These are phyloP conservation scores for Dynastes hyllus DNA, from an alignment of 2,888 invertebrate genomes.

Conservation along the genomic window DNA sequence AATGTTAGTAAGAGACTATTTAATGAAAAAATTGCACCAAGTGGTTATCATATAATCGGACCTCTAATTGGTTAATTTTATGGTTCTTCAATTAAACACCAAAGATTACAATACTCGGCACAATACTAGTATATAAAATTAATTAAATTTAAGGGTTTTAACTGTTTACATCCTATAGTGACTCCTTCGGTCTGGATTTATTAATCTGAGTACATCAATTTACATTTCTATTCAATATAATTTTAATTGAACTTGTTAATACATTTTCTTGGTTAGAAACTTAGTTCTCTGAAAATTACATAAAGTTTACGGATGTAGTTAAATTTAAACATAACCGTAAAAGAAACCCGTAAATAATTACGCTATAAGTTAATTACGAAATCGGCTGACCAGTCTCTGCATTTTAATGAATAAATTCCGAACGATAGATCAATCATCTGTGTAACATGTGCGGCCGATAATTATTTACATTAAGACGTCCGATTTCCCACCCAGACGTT, in stretches of 20 bases:
- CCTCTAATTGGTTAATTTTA: too few relatives aligned
- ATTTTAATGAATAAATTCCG: constrained; percentile 52
- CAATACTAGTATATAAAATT: too few relatives aligned
- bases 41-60: too few relatives aligned
- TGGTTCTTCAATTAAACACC: too few relatives aligned
- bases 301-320: constrained; percentile 29
- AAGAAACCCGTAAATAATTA: constrained; percentile 46
- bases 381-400: constrained; percentile 48
- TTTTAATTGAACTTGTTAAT: constrained; percentile 25
- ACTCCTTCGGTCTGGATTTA: background rate
- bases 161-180: too few relatives aligned
- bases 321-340: constrained; percentile 39
- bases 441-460: constrained; percentile 42
- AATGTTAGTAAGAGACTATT: too few relatives aligned
- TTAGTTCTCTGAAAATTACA: constrained; percentile 29
- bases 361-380: constrained; percentile 43
- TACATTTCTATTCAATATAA: background rate
- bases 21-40: too few relatives aligned
- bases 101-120: too few relatives aligned
- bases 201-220: constrained; percentile 1
- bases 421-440: constrained; percentile 50
- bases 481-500: constrained; percentile 54
- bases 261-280: constrained; percentile 11
- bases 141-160: too few relatives aligned
- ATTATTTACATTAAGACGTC: constrained; percentile 50